Percentiles rank a stretch among this genome's conserved stretches.
Evolutionary conservation across 2,113 vertebrate species (phyloP).

Genomic region (Orthonyx spaldingii): DNA sequence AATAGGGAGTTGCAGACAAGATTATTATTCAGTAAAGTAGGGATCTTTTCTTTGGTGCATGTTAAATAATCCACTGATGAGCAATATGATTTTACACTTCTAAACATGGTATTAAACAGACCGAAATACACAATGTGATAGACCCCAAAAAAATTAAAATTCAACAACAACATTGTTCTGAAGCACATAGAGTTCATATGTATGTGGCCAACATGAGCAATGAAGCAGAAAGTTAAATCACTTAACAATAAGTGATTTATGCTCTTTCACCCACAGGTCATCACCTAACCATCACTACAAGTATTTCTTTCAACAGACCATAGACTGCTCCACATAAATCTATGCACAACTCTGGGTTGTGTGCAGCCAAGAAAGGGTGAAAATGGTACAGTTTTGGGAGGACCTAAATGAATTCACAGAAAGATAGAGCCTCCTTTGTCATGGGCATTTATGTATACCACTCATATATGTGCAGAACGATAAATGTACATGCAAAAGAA

Average conservation of each 20-base stretch:
- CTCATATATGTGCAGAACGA: not conserved
- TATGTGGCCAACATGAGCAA: not conserved
- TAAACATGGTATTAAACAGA: not conserved
- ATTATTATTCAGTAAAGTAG: not conserved
- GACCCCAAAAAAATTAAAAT: not conserved
- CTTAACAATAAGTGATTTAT: not conserved
- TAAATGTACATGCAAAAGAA: not conserved
- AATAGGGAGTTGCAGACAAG: not conserved
- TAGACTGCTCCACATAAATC: not conserved
- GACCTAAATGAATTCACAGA: not conserved
- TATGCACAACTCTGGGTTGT: not conserved
- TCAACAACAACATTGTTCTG: not conserved
- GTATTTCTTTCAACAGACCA: not conserved
- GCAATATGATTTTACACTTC: not conserved
- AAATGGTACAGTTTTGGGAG: not conserved
- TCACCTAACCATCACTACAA: not conserved
- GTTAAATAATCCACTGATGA: not conserved
- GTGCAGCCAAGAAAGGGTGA: not conserved
- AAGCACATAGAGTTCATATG: not conserved
- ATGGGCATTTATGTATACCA: not conserved
- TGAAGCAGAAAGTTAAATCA: constrained; percentile 15
- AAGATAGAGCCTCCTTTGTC: not conserved
- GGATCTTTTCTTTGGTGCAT: not conserved
- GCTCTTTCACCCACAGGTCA: not conserved
- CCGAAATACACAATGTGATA: not conserved